phyloP scores from a whole-genome alignment of 1,140 invertebrate species.

The Caenorhabditis latens region DNA sequence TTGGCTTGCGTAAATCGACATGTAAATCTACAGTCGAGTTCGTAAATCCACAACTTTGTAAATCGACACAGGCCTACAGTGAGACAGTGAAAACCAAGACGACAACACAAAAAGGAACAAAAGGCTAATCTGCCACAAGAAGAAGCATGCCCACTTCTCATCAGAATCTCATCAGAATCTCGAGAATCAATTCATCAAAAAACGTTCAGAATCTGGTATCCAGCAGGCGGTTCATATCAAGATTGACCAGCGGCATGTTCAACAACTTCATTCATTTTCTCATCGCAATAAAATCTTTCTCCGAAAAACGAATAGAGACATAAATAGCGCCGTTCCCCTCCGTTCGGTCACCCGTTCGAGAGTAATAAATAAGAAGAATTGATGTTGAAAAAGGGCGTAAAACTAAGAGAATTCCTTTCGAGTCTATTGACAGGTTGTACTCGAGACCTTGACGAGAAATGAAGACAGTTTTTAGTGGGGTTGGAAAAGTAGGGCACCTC shows the following conservation, averaged over 20 bases:
- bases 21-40: too few species aligned
- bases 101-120: not conserved
- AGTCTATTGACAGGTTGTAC: not conserved
- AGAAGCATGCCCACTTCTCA: too few species aligned
- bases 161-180: too few species aligned
- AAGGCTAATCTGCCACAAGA: too few species aligned
- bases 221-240: not conserved
- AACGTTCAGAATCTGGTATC: not conserved
- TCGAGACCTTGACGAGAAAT: not conserved
- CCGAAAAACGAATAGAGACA: not conserved
- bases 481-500: slow-evolving; percentile 23
- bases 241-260: not conserved
- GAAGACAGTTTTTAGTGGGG: not conserved
- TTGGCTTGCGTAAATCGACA: too few species aligned
- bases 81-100: too few species aligned
- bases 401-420: not conserved
- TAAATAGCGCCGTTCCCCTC: slow-evolving; percentile 24
- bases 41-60: too few species aligned
- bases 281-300: slow-evolving; percentile 2
- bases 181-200: not conserved
- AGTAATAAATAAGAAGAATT: not conserved
- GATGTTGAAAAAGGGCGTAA: slow-evolving; percentile 34
- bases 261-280: not conserved
- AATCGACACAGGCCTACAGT: too few species aligned
- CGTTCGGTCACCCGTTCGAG: not conserved